Evolutionary conservation across 2,888 invertebrate species (phyloP), one percentile per base, ranked within the genome.

Genomic region (Lycophotia porphyrea): DNA sequence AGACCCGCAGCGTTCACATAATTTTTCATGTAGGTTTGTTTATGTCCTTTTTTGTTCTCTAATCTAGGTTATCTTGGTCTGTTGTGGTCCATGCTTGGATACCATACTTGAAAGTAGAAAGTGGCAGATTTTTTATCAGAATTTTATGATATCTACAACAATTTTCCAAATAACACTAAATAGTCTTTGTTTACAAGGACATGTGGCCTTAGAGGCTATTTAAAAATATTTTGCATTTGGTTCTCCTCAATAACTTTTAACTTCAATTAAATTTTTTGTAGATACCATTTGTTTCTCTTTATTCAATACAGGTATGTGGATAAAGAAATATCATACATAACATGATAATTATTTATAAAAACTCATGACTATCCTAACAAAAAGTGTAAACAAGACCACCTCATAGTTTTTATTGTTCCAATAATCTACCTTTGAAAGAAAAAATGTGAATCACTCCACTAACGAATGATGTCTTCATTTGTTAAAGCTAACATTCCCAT

Each of bases 1-100:
- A 91, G n/a, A n/a, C 90, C 90, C 90, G 91, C 90, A 85, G 84
- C 80, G 85, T 82, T 88, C 74, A 86, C 85, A 87, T 89, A 82
- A 85, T 87, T 86, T 82, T 44, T 80, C 81, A 84, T 78, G 60
- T 76, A 73, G 47, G 78, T 91, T 89, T 92, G 88, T 90, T 87
- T 91, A 85, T 87, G 75, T 74, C 83, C 77, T 87, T 86, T 78
- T 81, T 47, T 61, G 42, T 70, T 36, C 31, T 58, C 47, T 13
- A 49, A 81, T 71, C 49, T 83, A 76, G 76, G 74, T 80, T 80
- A 76, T 39, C 44, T 63, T 24, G 34, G 44, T 71, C 27, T 67
- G 58, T 75, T 63, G 47, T 74, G 55, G 13, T 60, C 52, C 61
- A 69, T 71, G 55, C 49, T 60, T 72, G 49, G 44, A 34, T 42